Evolutionary conservation across 2,797 vertebrate genomes (phyloP), one percentile per base, ranked within the genome.

Genomic region (Microctenopoma steveboyesi): DNA sequence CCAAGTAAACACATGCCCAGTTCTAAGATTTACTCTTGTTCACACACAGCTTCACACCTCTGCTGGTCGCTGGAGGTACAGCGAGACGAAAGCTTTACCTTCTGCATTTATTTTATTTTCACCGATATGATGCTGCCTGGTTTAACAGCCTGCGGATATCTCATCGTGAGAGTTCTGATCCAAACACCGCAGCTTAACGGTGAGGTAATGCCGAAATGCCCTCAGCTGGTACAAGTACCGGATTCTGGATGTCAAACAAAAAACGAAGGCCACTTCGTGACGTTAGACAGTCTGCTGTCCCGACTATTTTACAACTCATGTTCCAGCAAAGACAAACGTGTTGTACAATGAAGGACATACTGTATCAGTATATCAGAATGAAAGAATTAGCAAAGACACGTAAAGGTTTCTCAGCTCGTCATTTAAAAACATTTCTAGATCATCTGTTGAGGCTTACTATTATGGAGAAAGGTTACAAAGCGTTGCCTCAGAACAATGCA

Each of bases 401-500:
- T 9, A 3, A 0, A 0, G 15, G 15, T 50, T 66, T 4, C 15
- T 53, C 16, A 13, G 50, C 55, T 18, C 37, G 50, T 39, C 54
- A 65, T 7, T 54, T 14, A 42, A 35, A 72, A 81, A 69, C 30
- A n/a, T 47, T 62, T 63, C 9, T 2, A 40, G 8, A 54, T 63
- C 16, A 50, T 74, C 35, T 69, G 54, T 14, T 28, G 42, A 48
- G 16, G 43, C 55, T 70, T 43, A 67, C 60, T 42, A 14, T 76
- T 43, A 35, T 45, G 14, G 7, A 52, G 45, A 68, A 62, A 43
- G 30, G 63, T 85, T 87, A 61, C 81, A 72, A 52, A 59, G 42
- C 18, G 72, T 81, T 83, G 79, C 77, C 70, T 89, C 81, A 81
- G 76, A 82, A 71, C 83, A 69, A 56, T 9, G 57, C 56, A 73